A percentile compares a stretch with the other conserved stretches of the same genome.
phyloP scores from a whole-genome alignment of 1,140 invertebrate species.

The Helicoverpa armigera region DNA sequence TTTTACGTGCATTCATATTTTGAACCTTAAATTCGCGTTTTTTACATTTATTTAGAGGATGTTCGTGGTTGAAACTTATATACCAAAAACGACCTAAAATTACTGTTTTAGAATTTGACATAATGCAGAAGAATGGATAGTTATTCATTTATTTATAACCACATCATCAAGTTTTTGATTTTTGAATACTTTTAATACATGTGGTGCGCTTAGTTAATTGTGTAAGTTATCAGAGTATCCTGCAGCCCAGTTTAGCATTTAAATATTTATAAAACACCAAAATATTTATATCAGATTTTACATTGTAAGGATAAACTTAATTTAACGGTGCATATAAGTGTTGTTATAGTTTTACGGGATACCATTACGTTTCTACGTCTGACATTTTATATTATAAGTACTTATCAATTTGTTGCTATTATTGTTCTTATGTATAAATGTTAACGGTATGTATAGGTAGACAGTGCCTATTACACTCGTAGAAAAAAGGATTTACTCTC shows the following conservation, averaged over 20 bases:
- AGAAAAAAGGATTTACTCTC: too few relatives aligned
- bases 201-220: not conserved
- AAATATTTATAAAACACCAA: slow-evolving; percentile 2
- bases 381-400: not conserved
- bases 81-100: too few relatives aligned
- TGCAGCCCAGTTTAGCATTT: not conserved
- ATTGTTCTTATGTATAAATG: not conserved
- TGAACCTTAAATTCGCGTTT: not conserved
- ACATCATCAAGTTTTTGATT: not conserved
- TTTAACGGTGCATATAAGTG: slow-evolving; percentile 22
- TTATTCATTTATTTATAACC: too few relatives aligned
- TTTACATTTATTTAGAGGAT: not conserved
- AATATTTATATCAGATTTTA: slow-evolving; percentile 20
- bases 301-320: slow-evolving; percentile 4
- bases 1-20: slow-evolving; percentile 27
- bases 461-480: not conserved
- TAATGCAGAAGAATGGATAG: too few relatives aligned
- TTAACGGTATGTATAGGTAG: not conserved
- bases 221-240: not conserved
- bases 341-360: slow-evolving; percentile 26
- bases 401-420: slow-evolving; percentile 24
- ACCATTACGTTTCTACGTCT: slow-evolving; percentile 11
- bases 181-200: not conserved
- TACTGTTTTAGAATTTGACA: too few relatives aligned
- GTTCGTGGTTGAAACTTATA: too few relatives aligned